These are phyloP conservation scores for Himalopsyche phryganea DNA, from an alignment of 1,140 invertebrate species.

Conservation along the genomic window DNA sequence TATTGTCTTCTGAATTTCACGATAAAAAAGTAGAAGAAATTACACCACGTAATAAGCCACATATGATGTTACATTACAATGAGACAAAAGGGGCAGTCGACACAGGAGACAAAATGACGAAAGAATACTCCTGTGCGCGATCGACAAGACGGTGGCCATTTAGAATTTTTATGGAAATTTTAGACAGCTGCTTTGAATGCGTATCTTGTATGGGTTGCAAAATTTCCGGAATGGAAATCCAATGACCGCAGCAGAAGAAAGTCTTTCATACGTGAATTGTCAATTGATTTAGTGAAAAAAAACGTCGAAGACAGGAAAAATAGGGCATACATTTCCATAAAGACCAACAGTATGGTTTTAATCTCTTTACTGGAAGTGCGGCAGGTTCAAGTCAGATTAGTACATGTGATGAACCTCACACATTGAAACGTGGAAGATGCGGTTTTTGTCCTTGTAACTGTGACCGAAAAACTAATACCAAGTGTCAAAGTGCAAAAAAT, in stretches of 20 bases:
- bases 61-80: conserved; percentile 30
- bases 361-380: no score
- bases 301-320: conserved; percentile 1
- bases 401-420: no score
- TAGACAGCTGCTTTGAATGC: conserved; percentile 34
- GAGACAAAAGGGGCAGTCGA: conserved; percentile 36
- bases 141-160: conserved; percentile 31
- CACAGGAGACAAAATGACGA: conserved; percentile 36
- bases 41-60: background rate
- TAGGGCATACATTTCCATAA: conserved; percentile 1
- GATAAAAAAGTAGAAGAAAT: background rate
- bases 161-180: conserved; percentile 33
- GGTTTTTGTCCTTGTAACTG: no score
- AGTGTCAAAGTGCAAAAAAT: no score
- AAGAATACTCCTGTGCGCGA: conserved; percentile 29
- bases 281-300: conserved; percentile 12
- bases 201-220: conserved; percentile 31
- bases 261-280: conserved; percentile 28
- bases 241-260: conserved; percentile 7
- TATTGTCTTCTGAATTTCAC: conserved; percentile 1
- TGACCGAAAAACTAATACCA: no score
- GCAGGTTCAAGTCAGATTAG: no score
- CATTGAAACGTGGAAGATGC: no score
- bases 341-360: conserved; percentile 2
- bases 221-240: conserved; percentile 13